Evolutionary conservation across 2,113 vertebrate genomes (phyloP).

Genomic region (Bos indicus): DNA sequence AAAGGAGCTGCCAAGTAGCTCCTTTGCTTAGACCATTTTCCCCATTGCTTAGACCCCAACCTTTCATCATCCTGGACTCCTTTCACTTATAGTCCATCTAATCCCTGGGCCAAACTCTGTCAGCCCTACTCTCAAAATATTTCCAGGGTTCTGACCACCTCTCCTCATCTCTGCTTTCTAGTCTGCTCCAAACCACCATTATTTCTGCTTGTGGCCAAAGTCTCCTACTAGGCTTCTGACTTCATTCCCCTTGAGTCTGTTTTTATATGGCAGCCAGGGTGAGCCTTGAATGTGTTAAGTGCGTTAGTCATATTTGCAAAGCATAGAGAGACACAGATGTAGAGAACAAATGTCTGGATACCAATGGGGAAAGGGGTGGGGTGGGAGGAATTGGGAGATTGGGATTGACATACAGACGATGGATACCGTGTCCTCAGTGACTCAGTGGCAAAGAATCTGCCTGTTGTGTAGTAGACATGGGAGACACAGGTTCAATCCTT

Average conservation of each 20-base stretch:
- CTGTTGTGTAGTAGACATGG: background rate
- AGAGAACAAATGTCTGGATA: background rate
- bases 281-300: background rate
- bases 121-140: background rate
- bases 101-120: background rate
- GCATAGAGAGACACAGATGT: background rate
- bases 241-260: background rate
- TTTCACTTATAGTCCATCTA: background rate
- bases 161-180: background rate
- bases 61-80: background rate
- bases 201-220: background rate
- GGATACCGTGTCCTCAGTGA: background rate
- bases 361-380: background rate
- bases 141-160: background rate
- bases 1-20: background rate
- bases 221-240: background rate
- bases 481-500: background rate
- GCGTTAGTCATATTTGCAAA: background rate
- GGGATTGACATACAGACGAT: background rate
- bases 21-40: background rate
- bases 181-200: background rate
- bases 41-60: background rate
- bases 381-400: background rate
- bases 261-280: background rate
- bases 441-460: background rate